A percentile compares a stretch with the other conserved stretches of the same genome.
Conservation (phyloP, 2,797 vertebrate species). For the Discoglossus pictus region DNA sequence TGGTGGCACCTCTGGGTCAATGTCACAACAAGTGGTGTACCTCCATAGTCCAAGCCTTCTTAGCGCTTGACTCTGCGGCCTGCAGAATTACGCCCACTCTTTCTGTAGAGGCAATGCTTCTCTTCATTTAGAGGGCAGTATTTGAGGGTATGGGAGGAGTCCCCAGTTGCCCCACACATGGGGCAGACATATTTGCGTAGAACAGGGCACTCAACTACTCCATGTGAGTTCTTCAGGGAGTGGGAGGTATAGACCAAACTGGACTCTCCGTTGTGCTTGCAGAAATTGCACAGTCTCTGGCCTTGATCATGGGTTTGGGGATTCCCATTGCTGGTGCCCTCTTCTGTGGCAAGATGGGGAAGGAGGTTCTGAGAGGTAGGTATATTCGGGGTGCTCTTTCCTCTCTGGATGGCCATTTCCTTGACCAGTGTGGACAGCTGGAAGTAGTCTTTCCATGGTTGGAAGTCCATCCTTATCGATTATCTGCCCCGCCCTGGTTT, state of each 20-base stretch:
- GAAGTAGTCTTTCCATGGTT: conserved; percentile 41
- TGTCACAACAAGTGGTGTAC: neutral
- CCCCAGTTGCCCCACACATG: conserved; percentile 74
- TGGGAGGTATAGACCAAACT: conserved; percentile 72
- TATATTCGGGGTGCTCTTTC: neutral
- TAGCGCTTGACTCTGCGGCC: conserved; percentile 58
- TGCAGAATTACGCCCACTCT: conserved; percentile 55
- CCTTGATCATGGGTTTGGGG: neutral
- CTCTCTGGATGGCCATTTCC: conserved; percentile 1
- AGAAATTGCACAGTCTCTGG: conserved; percentile 73
- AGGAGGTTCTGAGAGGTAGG: neutral
- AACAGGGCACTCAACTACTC: conserved; percentile 77
- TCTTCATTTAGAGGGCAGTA: conserved; percentile 72
- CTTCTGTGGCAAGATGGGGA: neutral
- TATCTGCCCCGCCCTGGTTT: neutral
- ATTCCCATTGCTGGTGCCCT: neutral
- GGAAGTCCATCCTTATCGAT: conserved; percentile 26
- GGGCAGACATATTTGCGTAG: conserved; percentile 80
- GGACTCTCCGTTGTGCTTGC: conserved; percentile 81
- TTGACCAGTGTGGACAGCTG: conserved; percentile 27
- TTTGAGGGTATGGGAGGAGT: conserved; percentile 79
- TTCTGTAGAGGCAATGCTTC: conserved; percentile 57
- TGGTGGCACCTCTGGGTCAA: neutral
- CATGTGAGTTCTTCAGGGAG: conserved; percentile 67
- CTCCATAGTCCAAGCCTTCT: conserved; percentile 14